These are phyloP conservation scores for Propithecus deckenii DNA, from an alignment of 2,797 vertebrate species.

Conservation along the genomic window DNA sequence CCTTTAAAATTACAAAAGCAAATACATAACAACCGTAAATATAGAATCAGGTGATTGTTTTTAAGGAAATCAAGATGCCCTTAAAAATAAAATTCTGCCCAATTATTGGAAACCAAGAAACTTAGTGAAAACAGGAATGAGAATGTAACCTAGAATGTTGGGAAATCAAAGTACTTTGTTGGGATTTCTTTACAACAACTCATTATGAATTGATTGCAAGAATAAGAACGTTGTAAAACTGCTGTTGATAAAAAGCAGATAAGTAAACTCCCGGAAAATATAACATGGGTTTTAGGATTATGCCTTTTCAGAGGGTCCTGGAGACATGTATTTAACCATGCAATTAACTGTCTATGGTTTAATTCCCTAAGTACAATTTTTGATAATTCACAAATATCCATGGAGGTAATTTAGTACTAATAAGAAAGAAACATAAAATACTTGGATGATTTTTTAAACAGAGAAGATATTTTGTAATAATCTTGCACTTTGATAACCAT, in stretches of 20 bases:
- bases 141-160: neutral
- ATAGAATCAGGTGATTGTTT: neutral
- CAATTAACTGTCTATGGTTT: slow-evolving; percentile 25
- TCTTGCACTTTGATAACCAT: neutral
- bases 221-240: slow-evolving; percentile 49
- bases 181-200: slow-evolving; percentile 3
- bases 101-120: neutral
- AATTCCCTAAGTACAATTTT: slow-evolving; percentile 6
- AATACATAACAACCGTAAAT: neutral
- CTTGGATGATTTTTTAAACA: neutral
- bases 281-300: neutral
- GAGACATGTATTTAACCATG: slow-evolving; percentile 15
- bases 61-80: neutral
- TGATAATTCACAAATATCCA: neutral
- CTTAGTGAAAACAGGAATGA: neutral
- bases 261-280: neutral
- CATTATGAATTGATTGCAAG: neutral
- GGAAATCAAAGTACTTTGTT: neutral
- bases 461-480: neutral
- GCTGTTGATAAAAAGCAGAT: slow-evolving; percentile 32
- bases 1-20: neutral
- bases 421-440: neutral
- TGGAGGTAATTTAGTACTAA: neutral
- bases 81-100: neutral
- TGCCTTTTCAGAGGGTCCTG: neutral